Base-by-base conservation (phyloP, 2,797 vertebrate genomes). In the Antennarius maculatus region DNA sequence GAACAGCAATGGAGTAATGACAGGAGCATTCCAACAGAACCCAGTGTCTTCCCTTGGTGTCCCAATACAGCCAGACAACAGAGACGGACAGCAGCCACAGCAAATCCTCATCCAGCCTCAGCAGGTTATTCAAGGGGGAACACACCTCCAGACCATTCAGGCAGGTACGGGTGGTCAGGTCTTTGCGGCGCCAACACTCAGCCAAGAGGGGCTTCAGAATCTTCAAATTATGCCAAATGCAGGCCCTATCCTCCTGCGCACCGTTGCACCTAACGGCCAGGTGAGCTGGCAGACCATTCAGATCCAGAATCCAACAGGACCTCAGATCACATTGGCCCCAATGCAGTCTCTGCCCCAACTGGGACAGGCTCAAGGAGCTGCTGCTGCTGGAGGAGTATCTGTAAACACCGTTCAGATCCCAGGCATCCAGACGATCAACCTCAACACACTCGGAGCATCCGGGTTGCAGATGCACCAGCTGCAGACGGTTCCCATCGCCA, bases 201-300 rank as follows among this genome's bases (percentile, higher is more conserved):
- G 94, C 64, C 97, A 97, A 72, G 97, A 99, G 60, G 94, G 95
- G 54, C 86, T 99, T 80, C 97, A 99, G 54, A 95, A 97, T 47
- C 89, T 98, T 75, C 96, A 95, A 74, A 92, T 99, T 13, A 91
- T 99, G 83, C 94, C 96, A 61, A 98, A 96, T 78, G 91, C 96
- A 0, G 93, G 95, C 14, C 94, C 97, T 50, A 96, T 99, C 85
- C 91, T 98, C 69, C 93, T 99, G 86, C 95, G 97, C 68, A 97
- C 97, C 0, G 92, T 99, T 29, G 95, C 95, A 6, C 96, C 96
- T 27, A 98, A 97, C 5, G 97, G 97, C 59, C 97, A 99, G 86
- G 94, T 99, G 75, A 98, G 94, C 88, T 98, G 96, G 96, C 97
- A 99, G 77, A 97, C 96, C 48, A 93, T 99, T 85, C 97, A 99